Evolutionary conservation across 2,113 vertebrate species (phyloP), one percentile per base, ranked within the genome.

Genomic region (Grus americana): DNA sequence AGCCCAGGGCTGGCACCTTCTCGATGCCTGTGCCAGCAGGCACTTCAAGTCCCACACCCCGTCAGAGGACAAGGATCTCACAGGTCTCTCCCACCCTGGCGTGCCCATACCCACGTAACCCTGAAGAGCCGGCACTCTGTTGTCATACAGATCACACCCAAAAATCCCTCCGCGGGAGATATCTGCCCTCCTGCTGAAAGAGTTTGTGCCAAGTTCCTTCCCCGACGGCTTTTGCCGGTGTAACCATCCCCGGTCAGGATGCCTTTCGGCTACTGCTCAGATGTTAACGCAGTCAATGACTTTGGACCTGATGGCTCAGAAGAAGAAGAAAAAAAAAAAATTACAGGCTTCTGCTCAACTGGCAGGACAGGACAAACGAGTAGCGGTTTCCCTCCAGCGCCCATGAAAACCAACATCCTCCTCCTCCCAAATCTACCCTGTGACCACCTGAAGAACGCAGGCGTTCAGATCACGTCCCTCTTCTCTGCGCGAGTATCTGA

Each of bases 221-320:
- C 65, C 71, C 0, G 0, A 24, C 0, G 0, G 23, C 62, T 94
- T 71, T 21, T 75, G 36, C 62, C 10, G 3, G 36, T 13, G 27
- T 23, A 74, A 63, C 65, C 75, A 83, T 21, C 49, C 44, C 36
- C 0, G 0, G 44, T 42, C 67, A 74, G 63, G 86, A 80, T 40
- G 88, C 72, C 90, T 80, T 73, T 47, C 89, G 95, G 90, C 92
- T 93, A 80, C 5, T 19, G 73, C 88, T 89, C 66, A 91, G 83
- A 81, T 46, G 76, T 57, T 78, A 89, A 93, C 1, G 3, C 32
- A 73, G 44, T 34, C 75, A 46, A 29, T 42, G 58, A 62, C 82
- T 90, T 52, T 61, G 76, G 86, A 95, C 78, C 52, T 5, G 1
- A 52, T 8, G n/a, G 90, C 58, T 80, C 79, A 73, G 54, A 57